Percentiles rank a stretch among this genome's conserved stretches.
Conservation (phyloP, 37 sponge, comb jelly and placozoan species). For the Halisarca cf. caerulea region DNA sequence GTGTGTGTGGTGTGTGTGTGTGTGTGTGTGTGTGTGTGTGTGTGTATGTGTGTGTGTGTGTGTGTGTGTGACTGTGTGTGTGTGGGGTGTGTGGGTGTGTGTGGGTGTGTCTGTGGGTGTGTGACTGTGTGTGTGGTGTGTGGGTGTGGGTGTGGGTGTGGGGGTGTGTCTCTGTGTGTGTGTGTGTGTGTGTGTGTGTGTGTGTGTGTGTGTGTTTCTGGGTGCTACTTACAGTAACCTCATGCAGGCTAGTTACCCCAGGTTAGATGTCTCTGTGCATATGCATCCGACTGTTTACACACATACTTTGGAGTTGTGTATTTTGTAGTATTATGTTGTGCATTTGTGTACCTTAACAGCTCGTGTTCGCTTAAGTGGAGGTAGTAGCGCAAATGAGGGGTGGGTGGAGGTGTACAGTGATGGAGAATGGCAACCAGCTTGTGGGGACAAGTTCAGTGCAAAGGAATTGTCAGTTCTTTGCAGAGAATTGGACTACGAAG, state of each 20-base stretch:
- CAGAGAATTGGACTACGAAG: not conserved
- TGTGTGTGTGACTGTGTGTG: not conserved
- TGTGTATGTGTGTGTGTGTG: slow-evolving; percentile 29
- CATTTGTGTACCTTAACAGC: not conserved
- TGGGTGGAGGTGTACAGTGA: not conserved
- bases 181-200: slow-evolving; percentile 41
- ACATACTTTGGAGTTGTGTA: no score
- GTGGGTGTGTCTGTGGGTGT: slow-evolving; percentile 38
- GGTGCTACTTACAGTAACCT: not conserved
- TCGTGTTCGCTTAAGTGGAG: not conserved
- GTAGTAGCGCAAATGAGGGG: not conserved
- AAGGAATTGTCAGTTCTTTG: not conserved
- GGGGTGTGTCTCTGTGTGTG: not conserved
- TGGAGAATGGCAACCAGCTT: not conserved
- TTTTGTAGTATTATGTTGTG: no score
- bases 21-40: slow-evolving; percentile 58
- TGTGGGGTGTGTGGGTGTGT: slow-evolving; percentile 34
- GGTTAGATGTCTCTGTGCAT: no score
- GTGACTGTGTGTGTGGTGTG: slow-evolving; percentile 23
- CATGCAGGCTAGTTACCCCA: no score
- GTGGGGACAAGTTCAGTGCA: not conserved
- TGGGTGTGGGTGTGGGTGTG: not conserved
- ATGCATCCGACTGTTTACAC: no score
- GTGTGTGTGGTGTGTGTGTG: no score
- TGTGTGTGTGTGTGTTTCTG: no score